A percentile compares a stretch with the other conserved stretches of the same genome.
phyloP scores from a whole-genome alignment of 2,113 vertebrate genomes.

The Cynocephalus volans region DNA sequence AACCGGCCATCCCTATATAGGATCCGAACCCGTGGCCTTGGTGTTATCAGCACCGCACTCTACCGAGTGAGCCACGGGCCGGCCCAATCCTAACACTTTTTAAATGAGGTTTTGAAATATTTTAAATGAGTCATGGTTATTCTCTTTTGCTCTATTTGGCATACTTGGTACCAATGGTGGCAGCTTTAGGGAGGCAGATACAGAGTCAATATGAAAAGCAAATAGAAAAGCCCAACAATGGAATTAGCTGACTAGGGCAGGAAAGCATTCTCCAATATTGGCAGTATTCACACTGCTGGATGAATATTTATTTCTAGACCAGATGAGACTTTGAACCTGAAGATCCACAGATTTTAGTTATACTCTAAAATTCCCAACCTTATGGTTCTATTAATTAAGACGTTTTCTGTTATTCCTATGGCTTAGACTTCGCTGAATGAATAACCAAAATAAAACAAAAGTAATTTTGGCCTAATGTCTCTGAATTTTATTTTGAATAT shows the following conservation, averaged over 20 bases:
- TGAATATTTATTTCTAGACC: slow-evolving; percentile 44
- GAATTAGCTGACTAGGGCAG: slow-evolving; percentile 30
- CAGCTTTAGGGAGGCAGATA: slow-evolving; percentile 44
- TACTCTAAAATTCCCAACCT: not conserved
- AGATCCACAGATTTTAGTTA: not conserved
- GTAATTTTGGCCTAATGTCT: not conserved
- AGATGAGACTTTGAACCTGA: not conserved
- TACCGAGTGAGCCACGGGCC: no score
- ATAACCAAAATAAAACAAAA: slow-evolving; percentile 8
- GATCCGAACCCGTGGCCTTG: no score
- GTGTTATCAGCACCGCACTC: no score
- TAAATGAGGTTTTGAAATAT: slow-evolving; percentile 28
- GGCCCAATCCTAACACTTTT: slow-evolving; percentile 55
- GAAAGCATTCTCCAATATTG: not conserved
- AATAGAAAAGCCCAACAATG: not conserved
- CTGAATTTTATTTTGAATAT: slow-evolving; percentile 31
- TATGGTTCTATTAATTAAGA: slow-evolving; percentile 4
- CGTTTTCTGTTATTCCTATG: not conserved
- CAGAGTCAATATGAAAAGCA: slow-evolving; percentile 35
- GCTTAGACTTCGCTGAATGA: not conserved
- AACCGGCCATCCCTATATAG: no score
- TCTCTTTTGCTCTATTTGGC: slow-evolving; percentile 1
- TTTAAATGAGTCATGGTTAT: not conserved
- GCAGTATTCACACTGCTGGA: not conserved
- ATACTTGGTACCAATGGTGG: not conserved